These are phyloP conservation scores for Epinephelus moara DNA, from an alignment of 2,113 vertebrate genomes.

Conservation along the genomic window DNA sequence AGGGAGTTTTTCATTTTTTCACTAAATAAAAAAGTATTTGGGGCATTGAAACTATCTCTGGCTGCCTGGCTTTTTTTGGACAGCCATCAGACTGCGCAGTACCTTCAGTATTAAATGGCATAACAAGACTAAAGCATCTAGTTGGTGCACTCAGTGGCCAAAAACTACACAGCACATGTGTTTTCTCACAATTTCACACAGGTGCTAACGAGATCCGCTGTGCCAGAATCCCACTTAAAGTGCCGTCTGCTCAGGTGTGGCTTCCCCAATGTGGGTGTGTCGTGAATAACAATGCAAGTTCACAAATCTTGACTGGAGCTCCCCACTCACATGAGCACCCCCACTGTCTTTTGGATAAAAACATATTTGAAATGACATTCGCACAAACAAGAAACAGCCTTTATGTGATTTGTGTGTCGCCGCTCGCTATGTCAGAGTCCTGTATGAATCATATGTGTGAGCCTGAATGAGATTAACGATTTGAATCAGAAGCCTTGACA, in stretches of 20 bases:
- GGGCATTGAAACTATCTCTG: background rate
- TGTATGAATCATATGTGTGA: conserved; percentile 8
- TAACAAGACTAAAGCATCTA: background rate
- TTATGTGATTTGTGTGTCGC: background rate
- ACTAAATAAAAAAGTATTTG: background rate
- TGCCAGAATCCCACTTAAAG: background rate
- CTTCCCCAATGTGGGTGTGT: background rate
- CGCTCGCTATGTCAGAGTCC: conserved; percentile 10
- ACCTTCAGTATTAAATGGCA: background rate
- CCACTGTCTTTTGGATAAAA: background rate
- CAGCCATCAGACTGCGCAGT: background rate
- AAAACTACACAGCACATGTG: background rate
- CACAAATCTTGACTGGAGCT: background rate
- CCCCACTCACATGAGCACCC: background rate
- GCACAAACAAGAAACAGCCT: background rate
- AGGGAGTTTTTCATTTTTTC: background rate
- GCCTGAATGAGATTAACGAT: conserved; percentile 18
- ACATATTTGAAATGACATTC: background rate
- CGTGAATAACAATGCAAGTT: background rate
- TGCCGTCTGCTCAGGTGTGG: background rate
- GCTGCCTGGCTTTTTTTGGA: background rate
- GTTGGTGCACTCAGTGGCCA: background rate
- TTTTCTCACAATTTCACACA: background rate
- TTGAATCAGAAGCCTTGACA: conserved; percentile 32
- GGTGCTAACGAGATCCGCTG: background rate